Evolutionary conservation across 2,888 invertebrate species (phyloP).

Genomic region (Monoplex corrugatus): DNA sequence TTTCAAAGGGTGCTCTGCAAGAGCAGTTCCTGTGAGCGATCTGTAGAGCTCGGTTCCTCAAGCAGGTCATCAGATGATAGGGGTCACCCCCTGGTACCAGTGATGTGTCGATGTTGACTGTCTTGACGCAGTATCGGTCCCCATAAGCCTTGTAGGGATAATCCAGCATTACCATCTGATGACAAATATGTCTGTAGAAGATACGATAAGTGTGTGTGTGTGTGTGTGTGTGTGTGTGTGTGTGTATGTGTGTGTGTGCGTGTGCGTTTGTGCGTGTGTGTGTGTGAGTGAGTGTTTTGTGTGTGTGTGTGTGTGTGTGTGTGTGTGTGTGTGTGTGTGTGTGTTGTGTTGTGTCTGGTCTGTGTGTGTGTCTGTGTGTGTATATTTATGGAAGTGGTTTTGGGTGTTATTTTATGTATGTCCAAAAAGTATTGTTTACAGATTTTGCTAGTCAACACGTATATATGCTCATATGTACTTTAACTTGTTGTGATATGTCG

Average conservation of each 20-base stretch:
- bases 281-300: background rate
- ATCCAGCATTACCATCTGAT: constrained; percentile 2
- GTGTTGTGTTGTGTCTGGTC: background rate
- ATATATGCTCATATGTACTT: too few species aligned
- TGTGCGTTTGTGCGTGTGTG: background rate
- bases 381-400: too few species aligned
- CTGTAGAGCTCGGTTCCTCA: background rate
- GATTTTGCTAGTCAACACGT: too few species aligned
- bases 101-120: background rate
- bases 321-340: background rate
- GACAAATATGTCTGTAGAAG: background rate
- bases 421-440: too few species aligned
- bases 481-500: too few species aligned
- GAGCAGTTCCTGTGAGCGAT: background rate
- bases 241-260: background rate
- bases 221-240: constrained; percentile 16
- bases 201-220: background rate
- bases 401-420: too few species aligned
- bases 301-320: constrained; percentile 8
- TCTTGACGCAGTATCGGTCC: constrained; percentile 18
- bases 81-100: background rate
- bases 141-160: constrained; percentile 12
- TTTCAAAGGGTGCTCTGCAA: background rate
- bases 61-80: background rate
- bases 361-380: background rate